Conservation (phyloP, 2,113 vertebrate species). For the Girardinichthys multiradiatus region DNA sequence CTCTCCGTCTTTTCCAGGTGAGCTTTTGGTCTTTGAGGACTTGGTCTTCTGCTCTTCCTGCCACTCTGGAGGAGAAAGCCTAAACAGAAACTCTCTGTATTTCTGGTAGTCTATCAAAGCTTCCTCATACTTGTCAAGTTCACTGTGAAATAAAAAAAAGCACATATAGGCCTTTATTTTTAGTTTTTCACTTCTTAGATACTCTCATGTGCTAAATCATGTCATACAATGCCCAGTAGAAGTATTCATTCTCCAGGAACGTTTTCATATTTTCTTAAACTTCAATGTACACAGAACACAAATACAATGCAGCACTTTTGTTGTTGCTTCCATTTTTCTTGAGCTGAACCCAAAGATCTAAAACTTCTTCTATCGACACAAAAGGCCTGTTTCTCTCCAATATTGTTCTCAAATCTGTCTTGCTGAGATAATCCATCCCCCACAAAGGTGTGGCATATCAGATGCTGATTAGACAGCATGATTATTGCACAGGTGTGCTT, state of each 20-base stretch:
- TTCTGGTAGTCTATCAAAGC: slow-evolving; percentile 83
- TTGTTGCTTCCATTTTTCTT: too few relatives aligned
- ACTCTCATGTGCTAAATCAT: not conserved
- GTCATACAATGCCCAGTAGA: not conserved
- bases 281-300: too few relatives aligned
- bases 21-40: slow-evolving; percentile 1
- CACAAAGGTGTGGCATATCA: too few relatives aligned
- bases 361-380: too few relatives aligned
- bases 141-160: slow-evolving; percentile 72
- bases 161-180: not conserved
- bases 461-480: too few relatives aligned
- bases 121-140: slow-evolving; percentile 83
- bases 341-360: too few relatives aligned
- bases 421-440: too few relatives aligned
- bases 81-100: slow-evolving; percentile 88
- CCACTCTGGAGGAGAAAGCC: slow-evolving; percentile 89
- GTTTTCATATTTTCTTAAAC: not conserved
- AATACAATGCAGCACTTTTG: too few relatives aligned
- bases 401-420: too few relatives aligned
- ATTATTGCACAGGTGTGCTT: too few relatives aligned
- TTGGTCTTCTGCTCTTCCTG: slow-evolving; percentile 74
- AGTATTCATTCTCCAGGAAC: not conserved
- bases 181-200: not conserved
- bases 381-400: too few relatives aligned
- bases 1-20: not conserved